Base-by-base conservation (phyloP, 1,140 invertebrate genomes). In the Meloidogyne hapla region DNA sequence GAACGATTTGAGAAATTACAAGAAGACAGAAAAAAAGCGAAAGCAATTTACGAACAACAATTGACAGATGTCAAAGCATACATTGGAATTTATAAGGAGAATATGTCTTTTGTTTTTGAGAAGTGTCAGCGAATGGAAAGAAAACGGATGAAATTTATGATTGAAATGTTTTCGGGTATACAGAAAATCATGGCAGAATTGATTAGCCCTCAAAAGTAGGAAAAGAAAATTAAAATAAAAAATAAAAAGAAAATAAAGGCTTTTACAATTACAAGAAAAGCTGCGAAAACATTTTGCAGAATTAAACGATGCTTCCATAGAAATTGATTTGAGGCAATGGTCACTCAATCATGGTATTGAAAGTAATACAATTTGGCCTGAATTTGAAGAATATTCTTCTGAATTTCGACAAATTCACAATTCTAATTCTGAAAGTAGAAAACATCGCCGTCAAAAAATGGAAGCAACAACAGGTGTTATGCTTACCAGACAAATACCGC, bases 41-140 rank as follows among this genome's bases (percentile, higher is more conserved):
- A 78, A 25, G 28, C 33, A 15, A 38, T 48, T 28, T 86, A 86
- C 67, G 83, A 87, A 69, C 78, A 79, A 23, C 48, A 75, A 9
- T 25, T 86, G 21, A 77, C 64, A 40, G 87, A 87, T 61, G 28
- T 84, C 38, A 78, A 64, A 25, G 26, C 76, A 23, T 87, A 82
- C 68, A 82, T 76, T 12, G 73, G 56, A 21, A 56, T 56, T 56
- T 56, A 56, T n/a, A 56, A 56, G 6, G 48, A 56, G 23, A 25
- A 70, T 40, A 86, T 87, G 84, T 73, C 81, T 10, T 88, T 82
- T 72, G 86, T 87, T 9, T 86, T 86, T 45, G 85, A 87, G 62
- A 85, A 87, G 74, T 86, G 84, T 63, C 84, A 86, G 69, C 75
- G 83, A 62, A 82, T 77, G 77, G 84, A 86, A 65, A 67, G 80